phyloP scores from a whole-genome alignment of 2,888 invertebrate genomes.

The Rhamnusium bicolor region DNA sequence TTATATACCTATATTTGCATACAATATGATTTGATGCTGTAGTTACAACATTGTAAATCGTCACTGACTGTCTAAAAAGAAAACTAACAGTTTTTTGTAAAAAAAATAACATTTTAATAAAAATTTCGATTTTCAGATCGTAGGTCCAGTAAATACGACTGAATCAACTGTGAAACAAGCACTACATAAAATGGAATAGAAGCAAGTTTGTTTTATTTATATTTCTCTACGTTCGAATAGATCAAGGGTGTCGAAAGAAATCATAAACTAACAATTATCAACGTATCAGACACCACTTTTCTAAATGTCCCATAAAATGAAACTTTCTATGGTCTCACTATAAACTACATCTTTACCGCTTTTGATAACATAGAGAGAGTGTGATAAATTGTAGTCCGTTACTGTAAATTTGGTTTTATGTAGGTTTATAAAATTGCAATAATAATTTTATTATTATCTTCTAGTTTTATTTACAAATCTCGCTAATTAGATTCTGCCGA shows the following conservation, averaged over 20 bases:
- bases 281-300: background rate
- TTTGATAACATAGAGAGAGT: conserved; percentile 8
- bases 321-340: conserved; percentile 7
- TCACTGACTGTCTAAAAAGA: too few species aligned
- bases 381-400: background rate
- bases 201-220: background rate
- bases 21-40: too few species aligned
- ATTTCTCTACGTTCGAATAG: background rate
- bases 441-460: background rate
- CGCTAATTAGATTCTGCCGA: background rate
- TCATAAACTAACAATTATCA: background rate
- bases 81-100: too few species aligned
- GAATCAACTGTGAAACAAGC: background rate
- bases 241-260: background rate
- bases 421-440: background rate
- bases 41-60: too few species aligned
- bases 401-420: background rate
- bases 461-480: background rate
- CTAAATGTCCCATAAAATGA: conserved; percentile 6
- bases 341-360: background rate
- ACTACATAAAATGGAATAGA: background rate
- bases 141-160: background rate
- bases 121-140: background rate
- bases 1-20: too few species aligned
- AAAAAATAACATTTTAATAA: too few species aligned